Evolutionary conservation across 2,888 invertebrate species (phyloP).

Genomic region (Drosophila vallismaia): DNA sequence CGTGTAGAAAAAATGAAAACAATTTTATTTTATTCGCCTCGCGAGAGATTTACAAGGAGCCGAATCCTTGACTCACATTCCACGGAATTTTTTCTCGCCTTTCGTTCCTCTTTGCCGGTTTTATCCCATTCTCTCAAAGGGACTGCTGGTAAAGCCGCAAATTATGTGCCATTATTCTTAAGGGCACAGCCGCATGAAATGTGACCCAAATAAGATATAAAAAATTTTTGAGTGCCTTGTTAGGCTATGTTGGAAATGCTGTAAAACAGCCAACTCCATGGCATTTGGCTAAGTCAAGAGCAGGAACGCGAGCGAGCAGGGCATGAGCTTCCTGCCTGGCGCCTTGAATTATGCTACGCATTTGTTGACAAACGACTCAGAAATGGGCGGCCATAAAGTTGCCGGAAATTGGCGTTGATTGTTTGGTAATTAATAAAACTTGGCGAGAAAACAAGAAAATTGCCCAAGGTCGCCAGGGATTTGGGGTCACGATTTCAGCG

Average conservation of each 20-base stretch:
- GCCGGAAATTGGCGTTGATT: constrained; percentile 73
- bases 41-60: constrained; percentile 68
- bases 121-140: constrained; percentile 15
- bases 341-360: constrained; percentile 65
- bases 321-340: constrained; percentile 12
- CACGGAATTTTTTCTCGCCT: constrained; percentile 1
- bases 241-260: constrained; percentile 53
- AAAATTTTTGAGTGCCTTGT: constrained; percentile 70
- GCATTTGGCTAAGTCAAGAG: constrained; percentile 3
- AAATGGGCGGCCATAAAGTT: constrained; percentile 70
- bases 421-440: constrained; percentile 74
- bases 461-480: constrained; percentile 10
- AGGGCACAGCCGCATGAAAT: constrained; percentile 73
- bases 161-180: constrained; percentile 81
- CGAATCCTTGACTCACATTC: constrained; percentile 29
- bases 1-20: constrained; percentile 63
- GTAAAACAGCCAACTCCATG: constrained; percentile 46
- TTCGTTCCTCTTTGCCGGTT: not conserved
- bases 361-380: constrained; percentile 78
- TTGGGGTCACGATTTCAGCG: constrained; percentile 5
- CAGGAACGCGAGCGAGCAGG: not conserved
- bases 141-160: constrained; percentile 68
- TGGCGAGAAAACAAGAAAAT: constrained; percentile 35
- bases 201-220: constrained; percentile 80
- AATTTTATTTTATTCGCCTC: constrained; percentile 80